A percentile compares a stretch with the other conserved stretches of the same genome.
Conservation (phyloP, 2,113 vertebrate species). For the Syrmaticus mikado region DNA sequence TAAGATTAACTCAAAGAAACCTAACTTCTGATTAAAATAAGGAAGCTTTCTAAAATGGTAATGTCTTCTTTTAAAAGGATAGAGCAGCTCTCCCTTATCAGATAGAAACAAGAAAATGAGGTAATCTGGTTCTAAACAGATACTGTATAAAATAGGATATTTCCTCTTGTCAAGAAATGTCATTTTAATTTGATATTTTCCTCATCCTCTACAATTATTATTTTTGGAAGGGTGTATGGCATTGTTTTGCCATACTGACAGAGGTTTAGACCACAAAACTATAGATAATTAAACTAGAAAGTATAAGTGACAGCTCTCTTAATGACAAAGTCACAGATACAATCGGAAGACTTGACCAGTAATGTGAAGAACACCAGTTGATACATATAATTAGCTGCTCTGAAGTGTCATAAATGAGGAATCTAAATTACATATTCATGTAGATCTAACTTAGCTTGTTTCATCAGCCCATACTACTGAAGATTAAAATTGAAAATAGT, state of each 20-base stretch:
- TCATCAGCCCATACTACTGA: not conserved
- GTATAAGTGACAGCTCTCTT: not conserved
- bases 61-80: not conserved
- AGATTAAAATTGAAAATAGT: not conserved
- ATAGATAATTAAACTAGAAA: not conserved
- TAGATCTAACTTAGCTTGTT: not conserved
- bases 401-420: not conserved
- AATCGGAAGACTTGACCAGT: not conserved
- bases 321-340: not conserved
- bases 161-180: not conserved
- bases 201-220: not conserved
- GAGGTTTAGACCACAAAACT: not conserved
- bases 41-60: not conserved
- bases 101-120: not conserved
- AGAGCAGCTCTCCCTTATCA: not conserved
- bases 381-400: not conserved
- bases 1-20: not conserved
- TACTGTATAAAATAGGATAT: not conserved
- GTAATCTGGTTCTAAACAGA: not conserved
- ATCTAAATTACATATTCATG: not conserved
- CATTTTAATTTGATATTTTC: not conserved
- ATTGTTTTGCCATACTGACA: not conserved
- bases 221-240: not conserved
- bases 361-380: rapidly evolving
- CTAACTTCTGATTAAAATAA: not conserved